Conservation (phyloP, 2,888 invertebrate genomes). For the Drosophila robusta region DNA sequence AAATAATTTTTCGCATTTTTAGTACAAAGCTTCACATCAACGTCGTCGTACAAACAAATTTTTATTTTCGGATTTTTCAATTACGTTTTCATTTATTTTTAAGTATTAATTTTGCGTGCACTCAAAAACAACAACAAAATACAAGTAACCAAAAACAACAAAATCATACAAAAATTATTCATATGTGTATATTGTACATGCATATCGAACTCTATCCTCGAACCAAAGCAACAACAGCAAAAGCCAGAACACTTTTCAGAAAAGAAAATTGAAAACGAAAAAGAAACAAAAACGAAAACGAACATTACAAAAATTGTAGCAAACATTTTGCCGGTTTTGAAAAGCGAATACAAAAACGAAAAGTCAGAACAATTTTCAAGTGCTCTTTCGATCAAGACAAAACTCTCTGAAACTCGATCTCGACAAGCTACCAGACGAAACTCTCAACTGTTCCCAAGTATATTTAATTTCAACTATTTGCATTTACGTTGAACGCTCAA, state of each 20-base stretch:
- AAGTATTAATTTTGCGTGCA: constrained; percentile 81
- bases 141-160: constrained; percentile 51
- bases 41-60: constrained; percentile 84
- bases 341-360: constrained; percentile 18
- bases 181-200: constrained; percentile 52
- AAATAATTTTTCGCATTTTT: constrained; percentile 84
- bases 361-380: constrained; percentile 45
- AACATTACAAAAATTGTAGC: constrained; percentile 15
- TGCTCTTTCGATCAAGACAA: constrained; percentile 51
- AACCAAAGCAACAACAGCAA: constrained; percentile 55
- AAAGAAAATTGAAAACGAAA: constrained; percentile 21
- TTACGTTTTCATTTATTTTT: constrained; percentile 84
- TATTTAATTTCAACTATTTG: constrained; percentile 51
- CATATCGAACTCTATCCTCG: constrained; percentile 48
- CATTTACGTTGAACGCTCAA: constrained; percentile 52
- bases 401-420: constrained; percentile 52
- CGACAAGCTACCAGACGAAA: constrained; percentile 48
- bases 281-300: constrained; percentile 4
- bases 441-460: constrained; percentile 47
- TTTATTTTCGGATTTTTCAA: constrained; percentile 83
- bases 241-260: constrained; percentile 43
- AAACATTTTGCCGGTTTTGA: constrained; percentile 49
- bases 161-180: constrained; percentile 57
- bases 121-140: constrained; percentile 71
- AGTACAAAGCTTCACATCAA: constrained; percentile 84